Evolutionary conservation across 2,797 vertebrate species (phyloP).

Genomic region (Poeciliopsis presidionis): DNA sequence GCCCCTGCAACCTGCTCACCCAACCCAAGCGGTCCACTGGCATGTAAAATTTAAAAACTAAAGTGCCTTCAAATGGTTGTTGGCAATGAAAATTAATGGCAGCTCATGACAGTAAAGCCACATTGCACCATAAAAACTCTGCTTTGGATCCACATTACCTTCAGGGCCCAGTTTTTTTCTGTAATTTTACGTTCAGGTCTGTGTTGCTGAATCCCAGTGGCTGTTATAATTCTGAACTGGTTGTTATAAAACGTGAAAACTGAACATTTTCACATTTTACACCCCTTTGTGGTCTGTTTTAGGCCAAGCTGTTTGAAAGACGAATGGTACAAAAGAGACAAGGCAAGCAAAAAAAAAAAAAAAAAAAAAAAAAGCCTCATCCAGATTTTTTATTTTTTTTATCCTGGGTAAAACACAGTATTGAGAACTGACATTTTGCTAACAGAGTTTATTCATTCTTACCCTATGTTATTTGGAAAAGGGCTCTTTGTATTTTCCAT

Average conservation of each 20-base stretch:
- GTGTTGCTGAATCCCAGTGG: conserved; percentile 37
- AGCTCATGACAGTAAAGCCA: conserved; percentile 58
- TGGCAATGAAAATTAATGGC: conserved; percentile 66
- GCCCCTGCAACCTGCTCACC: conserved; percentile 16
- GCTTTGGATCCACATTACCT: conserved; percentile 52
- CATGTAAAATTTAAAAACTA: conserved; percentile 49
- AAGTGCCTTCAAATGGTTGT: conserved; percentile 57
- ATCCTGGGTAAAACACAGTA: not conserved
- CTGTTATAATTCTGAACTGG: conserved; percentile 33
- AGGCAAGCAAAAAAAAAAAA: too few species aligned
- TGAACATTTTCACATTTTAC: conserved; percentile 42
- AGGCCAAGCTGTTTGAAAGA: conserved; percentile 18
- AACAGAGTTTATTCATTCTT: conserved; percentile 1
- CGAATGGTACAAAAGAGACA: conserved; percentile 20
- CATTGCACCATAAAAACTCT: conserved; percentile 58
- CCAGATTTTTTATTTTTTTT: not conserved
- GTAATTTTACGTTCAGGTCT: conserved; percentile 50
- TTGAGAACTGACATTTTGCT: not conserved
- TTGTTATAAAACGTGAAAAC: conserved; percentile 48
- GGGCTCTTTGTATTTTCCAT: not conserved
- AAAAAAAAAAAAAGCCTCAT: too few species aligned
- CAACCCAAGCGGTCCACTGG: conserved; percentile 18
- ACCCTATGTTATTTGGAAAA: not conserved
- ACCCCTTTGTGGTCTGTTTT: conserved; percentile 40
- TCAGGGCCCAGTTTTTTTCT: conserved; percentile 37